Percentiles rank a stretch among this genome's conserved stretches.
phyloP scores from a whole-genome alignment of 30 jellyfish, hydroid and myxozoan species.

The Morbakka virulenta region DNA sequence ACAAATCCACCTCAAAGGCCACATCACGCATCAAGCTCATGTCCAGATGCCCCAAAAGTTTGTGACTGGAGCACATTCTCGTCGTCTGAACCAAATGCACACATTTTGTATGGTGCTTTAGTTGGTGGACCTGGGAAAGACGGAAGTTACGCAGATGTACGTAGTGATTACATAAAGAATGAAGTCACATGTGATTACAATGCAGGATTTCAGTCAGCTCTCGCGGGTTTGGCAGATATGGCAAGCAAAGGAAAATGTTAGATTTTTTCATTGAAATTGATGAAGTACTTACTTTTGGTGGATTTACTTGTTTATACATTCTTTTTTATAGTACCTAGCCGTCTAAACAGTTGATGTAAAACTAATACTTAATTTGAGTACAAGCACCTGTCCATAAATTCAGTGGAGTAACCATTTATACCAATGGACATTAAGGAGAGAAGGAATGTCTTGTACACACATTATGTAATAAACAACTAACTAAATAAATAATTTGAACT shows the following conservation, averaged over 20 bases:
- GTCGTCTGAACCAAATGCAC: conserved; percentile 39
- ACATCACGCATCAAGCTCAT: conserved; percentile 57
- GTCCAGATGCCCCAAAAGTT: conserved; percentile 41
- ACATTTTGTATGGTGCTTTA: conserved; percentile 57
- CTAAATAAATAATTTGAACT: too few species aligned
- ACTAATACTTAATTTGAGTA: too few species aligned
- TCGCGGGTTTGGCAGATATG: conserved; percentile 49
- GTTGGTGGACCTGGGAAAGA: conserved; percentile 66
- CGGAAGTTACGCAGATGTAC: conserved; percentile 36
- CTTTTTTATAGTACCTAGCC: too few species aligned
- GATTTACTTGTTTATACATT: too few species aligned
- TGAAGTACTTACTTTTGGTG: too few species aligned
- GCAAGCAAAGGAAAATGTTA: conserved; percentile 4
- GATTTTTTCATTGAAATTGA: background rate
- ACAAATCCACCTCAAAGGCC: conserved; percentile 64
- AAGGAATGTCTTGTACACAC: too few species aligned
- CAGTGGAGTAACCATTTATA: too few species aligned
- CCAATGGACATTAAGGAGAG: too few species aligned
- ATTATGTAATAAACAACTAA: too few species aligned
- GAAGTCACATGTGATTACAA: conserved; percentile 65
- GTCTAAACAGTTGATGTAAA: too few species aligned
- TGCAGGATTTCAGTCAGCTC: conserved; percentile 72
- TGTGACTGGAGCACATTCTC: conserved; percentile 46
- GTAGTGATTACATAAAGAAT: conserved; percentile 57
- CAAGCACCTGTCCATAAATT: too few species aligned